Evolutionary conservation across 2,113 vertebrate genomes (phyloP).

Genomic region (Sigmodon hispidus): DNA sequence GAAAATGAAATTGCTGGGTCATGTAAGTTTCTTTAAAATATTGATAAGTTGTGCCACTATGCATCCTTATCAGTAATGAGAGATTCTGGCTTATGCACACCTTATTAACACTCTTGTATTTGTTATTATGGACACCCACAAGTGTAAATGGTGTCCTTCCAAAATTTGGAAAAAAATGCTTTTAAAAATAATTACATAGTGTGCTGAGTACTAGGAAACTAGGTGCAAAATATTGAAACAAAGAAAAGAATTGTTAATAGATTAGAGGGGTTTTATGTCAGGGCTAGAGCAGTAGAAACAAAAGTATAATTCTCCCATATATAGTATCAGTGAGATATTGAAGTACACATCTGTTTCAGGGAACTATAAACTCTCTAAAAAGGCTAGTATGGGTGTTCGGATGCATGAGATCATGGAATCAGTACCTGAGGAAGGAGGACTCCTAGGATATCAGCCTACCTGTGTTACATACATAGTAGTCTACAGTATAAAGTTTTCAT

Average conservation of each 20-base stretch:
- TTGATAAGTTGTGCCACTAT: neutral
- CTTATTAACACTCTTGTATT: neutral
- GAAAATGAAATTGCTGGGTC: neutral
- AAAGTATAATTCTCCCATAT: neutral
- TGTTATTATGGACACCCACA: neutral
- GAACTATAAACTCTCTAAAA: neutral
- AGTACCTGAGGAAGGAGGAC: neutral
- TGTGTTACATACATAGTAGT: neutral
- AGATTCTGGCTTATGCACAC: neutral
- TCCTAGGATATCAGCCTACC: neutral
- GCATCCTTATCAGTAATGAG: neutral
- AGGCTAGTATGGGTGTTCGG: neutral
- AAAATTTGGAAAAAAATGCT: neutral
- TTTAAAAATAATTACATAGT: neutral
- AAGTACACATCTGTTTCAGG: neutral
- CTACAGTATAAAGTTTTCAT: neutral
- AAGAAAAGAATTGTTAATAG: neutral
- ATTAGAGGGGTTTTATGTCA: neutral
- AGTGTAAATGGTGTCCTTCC: neutral
- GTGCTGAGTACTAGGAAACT: neutral
- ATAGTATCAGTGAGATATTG: neutral
- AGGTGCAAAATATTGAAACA: neutral
- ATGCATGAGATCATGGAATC: neutral
- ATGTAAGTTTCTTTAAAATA: neutral
- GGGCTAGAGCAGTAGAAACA: neutral